Base-by-base conservation (phyloP, 2,797 vertebrate species). In the Dermochelys coriacea region DNA sequence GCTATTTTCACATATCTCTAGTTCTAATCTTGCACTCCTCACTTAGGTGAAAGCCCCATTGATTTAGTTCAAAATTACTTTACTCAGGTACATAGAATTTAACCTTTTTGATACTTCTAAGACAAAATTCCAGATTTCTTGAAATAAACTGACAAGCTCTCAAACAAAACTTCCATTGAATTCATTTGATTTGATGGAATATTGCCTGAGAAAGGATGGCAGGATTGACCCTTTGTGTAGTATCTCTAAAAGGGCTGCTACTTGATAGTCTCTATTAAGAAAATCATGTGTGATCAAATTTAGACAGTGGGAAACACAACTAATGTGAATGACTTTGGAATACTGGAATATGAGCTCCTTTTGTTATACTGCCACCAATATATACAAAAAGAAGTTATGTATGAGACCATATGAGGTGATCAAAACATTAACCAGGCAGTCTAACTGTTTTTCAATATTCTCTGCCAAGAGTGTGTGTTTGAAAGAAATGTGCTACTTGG, bases 381-480 rank as follows among this genome's bases (percentile, higher is more conserved):
- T 91, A 94, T 78, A 94, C 93, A 95, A 86, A 74, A 95, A 96
- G 89, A 86, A 95, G 29, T 86, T 95, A 88, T 93, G 80, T 34
- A 90, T 74, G 91, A 93, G 94, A 96, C 92, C 89, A 90, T 96
- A 96, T 91, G 97, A 97, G 88, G 96, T 97, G 97, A 97, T 88
- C 93, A 97, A 96, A 98, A 98, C 93, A 95, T 90, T 97, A 98
- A 97, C 97, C 97, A 98, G 98, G 97, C 97, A 87, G 93, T 91
- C 89, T 93, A 95, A 86, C 81, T 47, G 8, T 93, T 97, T 98
- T 96, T 96, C 94, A 97, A 96, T 96, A 96, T 95, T 92, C 94
- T 97, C 89, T 93, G 83, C 59, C 75, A 49, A 6, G 80, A 97
- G 94, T 91, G 80, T 93, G 94, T 94, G 88, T 95, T 98, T 97